Conservation (phyloP, 37 sponge, comb jelly and placozoan genomes). For the Spongilla lacustris region DNA sequence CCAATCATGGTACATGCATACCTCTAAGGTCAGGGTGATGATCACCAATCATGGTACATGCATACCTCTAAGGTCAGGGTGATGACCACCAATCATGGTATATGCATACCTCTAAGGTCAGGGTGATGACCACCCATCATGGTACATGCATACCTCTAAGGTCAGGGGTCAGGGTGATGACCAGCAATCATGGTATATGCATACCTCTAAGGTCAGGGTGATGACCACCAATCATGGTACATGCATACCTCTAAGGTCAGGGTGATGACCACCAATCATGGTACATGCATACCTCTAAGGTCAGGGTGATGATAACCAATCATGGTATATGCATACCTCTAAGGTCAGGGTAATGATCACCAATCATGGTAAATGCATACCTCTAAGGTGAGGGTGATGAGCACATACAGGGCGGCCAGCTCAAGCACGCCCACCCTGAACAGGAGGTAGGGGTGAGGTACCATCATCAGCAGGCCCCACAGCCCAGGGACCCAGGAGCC, state of each 20-base stretch:
- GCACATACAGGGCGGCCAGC: constrained; percentile 26
- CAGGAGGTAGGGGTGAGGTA: constrained; percentile 6
- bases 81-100: neutral
- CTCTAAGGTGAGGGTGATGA: constrained; percentile 42
- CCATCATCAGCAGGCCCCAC: constrained; percentile 18
- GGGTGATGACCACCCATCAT: neutral
- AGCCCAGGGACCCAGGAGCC: constrained; percentile 44
- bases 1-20: too few relatives aligned
- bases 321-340: too few relatives aligned
- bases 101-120: neutral
- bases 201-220: neutral
- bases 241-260: neutral
- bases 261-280: neutral
- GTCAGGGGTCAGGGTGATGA: neutral
- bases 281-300: too few relatives aligned
- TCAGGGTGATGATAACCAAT: too few relatives aligned
- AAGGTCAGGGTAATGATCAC: neutral
- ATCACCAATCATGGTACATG: too few relatives aligned
- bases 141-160: neutral
- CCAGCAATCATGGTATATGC: neutral
- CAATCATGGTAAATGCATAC: constrained; percentile 14
- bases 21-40: too few relatives aligned
- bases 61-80: neutral
- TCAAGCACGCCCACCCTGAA: constrained; percentile 55
- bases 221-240: neutral